Conservation (phyloP, 2,797 vertebrate genomes). For the Protonibea diacanthus region DNA sequence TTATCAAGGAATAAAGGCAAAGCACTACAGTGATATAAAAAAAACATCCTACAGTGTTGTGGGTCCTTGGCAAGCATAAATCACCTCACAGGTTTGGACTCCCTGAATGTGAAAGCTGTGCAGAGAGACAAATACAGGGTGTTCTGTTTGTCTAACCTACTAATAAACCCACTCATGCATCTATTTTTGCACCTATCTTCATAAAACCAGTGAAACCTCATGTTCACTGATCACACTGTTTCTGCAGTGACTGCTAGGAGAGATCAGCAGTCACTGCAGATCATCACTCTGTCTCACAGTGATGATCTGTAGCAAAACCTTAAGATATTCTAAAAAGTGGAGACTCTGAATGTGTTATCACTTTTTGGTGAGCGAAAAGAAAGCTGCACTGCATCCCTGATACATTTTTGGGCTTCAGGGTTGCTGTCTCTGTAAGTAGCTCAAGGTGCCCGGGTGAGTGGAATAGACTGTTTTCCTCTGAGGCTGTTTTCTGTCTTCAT, state of each 20-base stretch:
- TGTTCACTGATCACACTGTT: neutral
- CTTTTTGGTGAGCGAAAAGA: conserved; percentile 3
- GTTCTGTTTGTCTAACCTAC: conserved; percentile 1
- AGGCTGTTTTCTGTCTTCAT: conserved; percentile 49
- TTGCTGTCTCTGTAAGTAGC: conserved; percentile 47
- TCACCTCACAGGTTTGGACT: neutral
- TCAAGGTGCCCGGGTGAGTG: conserved; percentile 43
- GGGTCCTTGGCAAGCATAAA: neutral
- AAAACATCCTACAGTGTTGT: neutral
- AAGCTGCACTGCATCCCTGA: conserved; percentile 21
- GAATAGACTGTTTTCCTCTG: conserved; percentile 30
- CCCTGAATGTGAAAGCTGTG: neutral
- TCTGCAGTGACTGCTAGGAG: neutral
- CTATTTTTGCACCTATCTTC: neutral
- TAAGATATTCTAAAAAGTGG: conserved; percentile 17
- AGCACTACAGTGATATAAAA: neutral
- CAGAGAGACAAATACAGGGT: neutral
- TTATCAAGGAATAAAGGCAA: neutral
- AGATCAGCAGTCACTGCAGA: too few relatives aligned
- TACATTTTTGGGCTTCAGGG: conserved; percentile 31
- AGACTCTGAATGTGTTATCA: conserved; percentile 16
- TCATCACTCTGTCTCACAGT: neutral
- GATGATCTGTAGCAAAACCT: neutral
- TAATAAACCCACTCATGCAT: neutral
- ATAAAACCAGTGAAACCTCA: neutral